Base-by-base conservation (phyloP, 92 coral and sea anemone species). In the Desmophyllum pertusum region DNA sequence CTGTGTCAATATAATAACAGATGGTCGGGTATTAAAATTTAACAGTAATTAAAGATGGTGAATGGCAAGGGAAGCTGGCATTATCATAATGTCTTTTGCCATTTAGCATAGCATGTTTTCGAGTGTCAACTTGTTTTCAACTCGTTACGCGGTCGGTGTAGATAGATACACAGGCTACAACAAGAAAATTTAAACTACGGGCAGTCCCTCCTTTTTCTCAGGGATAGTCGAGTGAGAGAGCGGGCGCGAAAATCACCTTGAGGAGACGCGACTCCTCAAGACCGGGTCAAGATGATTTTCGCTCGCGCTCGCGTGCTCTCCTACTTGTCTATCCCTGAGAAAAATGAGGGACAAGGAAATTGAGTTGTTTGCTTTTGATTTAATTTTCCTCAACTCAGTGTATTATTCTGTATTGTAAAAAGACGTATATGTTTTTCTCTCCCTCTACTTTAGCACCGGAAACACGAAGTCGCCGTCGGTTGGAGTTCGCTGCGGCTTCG, bases 401-500 rank as follows among this genome's bases (percentile, higher is more conserved):
- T 3, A 38, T 4, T 10, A 6, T 38, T 61, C 17, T 39, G 23
- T 15, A 25, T 55, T 9, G 9, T 18, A 19, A 25, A 25, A 59
- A 6, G 40, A 6, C 3, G 8, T 40, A 3, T 40, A 0, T 31
- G 9, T 41, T 31, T 27, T 80, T 45, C 3, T n/a, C 57, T 62
- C 52, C 14, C 70, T 40, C 45, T 29, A 7, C n/a, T 70, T 76
- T 78, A 43, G 59, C 67, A 40, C 57, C 84, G 6, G 81, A 79
- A 25, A 3, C 72, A 4, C 70, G 88, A 23, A 64, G 76, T 39
- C 66, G 82, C 73, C 69, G 81, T 42, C 67, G 73, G 15, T 35
- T 68, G 29, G 38, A 51, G 18, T 85, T 73, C 27, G 17, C 73
- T 29, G 37, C 48, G 25, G 68, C 66, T 39, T 89, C 91, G 30